These are phyloP conservation scores for Crotalus helleri DNA, from an alignment of 2,113 vertebrate genomes.

Conservation along the genomic window DNA sequence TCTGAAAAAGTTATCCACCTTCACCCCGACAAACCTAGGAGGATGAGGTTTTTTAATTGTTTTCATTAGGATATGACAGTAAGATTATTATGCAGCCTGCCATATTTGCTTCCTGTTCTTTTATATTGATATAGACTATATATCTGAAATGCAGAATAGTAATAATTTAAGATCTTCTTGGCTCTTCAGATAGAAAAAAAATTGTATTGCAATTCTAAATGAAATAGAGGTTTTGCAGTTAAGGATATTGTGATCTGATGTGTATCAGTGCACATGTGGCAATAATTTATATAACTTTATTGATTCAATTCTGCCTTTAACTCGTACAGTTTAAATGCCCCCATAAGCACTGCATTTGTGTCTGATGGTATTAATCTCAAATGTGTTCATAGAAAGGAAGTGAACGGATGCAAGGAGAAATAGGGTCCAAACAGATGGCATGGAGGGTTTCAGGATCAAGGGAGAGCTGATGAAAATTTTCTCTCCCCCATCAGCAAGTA, in stretches of 20 bases:
- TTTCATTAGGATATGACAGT: background rate
- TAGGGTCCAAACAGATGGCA: background rate
- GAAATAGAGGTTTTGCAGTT: background rate
- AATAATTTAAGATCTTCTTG: background rate
- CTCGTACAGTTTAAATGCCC: background rate
- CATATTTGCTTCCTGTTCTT: background rate
- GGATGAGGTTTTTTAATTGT: background rate
- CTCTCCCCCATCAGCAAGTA: background rate
- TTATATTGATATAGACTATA: background rate
- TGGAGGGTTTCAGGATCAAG: background rate
- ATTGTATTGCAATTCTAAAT: background rate
- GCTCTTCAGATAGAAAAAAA: background rate
- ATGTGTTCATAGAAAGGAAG: background rate
- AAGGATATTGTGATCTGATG: background rate
- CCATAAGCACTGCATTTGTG: background rate
- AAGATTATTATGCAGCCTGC: background rate
- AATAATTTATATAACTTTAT: slow-evolving; percentile 9
- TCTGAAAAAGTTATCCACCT: background rate
- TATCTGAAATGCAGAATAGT: background rate
- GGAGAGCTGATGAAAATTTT: background rate
- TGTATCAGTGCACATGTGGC: background rate
- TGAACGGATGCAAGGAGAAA: background rate
- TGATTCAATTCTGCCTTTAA: slow-evolving; percentile 4
- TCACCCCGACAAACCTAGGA: background rate
- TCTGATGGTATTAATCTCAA: background rate